These are phyloP conservation scores for Thecocarcelia acutangulata DNA, from an alignment of 2,888 invertebrate species.

Conservation along the genomic window DNA sequence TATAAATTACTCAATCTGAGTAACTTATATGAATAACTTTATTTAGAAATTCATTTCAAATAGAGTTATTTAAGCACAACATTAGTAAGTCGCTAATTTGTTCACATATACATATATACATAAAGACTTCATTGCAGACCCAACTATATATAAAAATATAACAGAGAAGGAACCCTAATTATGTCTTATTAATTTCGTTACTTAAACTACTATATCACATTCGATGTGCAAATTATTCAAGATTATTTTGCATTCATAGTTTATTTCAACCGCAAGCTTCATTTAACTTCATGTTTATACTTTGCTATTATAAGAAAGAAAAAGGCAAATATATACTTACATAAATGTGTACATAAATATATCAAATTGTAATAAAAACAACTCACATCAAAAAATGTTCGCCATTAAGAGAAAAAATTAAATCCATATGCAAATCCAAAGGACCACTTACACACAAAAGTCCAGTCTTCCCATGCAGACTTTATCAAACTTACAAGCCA, in stretches of 20 bases:
- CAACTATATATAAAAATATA: too few species aligned
- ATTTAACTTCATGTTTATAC: conserved; percentile 32
- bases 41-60: too few species aligned
- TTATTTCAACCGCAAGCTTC: conserved; percentile 55
- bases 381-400: not conserved
- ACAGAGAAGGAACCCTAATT: not conserved
- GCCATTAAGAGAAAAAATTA: not conserved
- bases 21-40: too few species aligned
- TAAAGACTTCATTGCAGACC: too few species aligned
- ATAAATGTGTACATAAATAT: not conserved
- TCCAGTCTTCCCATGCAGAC: conserved; percentile 24
- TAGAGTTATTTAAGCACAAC: too few species aligned
- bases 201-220: conserved; percentile 34
- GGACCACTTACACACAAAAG: not conserved
- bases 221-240: not conserved
- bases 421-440: conserved; percentile 12
- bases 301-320: conserved; percentile 5
- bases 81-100: too few species aligned
- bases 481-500: conserved; percentile 54
- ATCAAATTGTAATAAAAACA: conserved; percentile 7
- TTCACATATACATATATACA: too few species aligned
- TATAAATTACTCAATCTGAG: too few species aligned
- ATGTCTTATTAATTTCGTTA: conserved; percentile 18
- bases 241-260: conserved; percentile 16
- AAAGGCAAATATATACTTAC: too few species aligned